These are phyloP conservation scores for Venustoraphidia nigricollis DNA, from an alignment of 2,888 invertebrate genomes.

Conservation along the genomic window DNA sequence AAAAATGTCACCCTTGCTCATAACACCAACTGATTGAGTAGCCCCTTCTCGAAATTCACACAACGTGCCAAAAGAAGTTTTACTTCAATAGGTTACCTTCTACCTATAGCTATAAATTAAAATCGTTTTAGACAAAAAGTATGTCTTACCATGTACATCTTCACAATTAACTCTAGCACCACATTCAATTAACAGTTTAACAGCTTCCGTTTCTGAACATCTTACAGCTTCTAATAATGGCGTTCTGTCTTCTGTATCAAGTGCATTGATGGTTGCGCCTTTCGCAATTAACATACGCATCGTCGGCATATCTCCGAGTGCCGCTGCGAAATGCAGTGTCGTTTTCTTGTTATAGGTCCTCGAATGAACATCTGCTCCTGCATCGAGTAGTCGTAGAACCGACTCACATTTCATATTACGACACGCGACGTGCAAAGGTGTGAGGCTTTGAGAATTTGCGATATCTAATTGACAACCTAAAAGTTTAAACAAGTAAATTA, in stretches of 20 bases:
- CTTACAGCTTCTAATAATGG: slow-evolving; percentile 30
- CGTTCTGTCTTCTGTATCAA: slow-evolving; percentile 29
- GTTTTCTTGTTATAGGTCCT: slow-evolving; percentile 30
- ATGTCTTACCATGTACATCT: slow-evolving; percentile 40
- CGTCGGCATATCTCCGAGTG: slow-evolving; percentile 20
- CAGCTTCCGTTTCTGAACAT: slow-evolving; percentile 26
- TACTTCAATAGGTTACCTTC: too few species aligned
- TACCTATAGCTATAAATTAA: slow-evolving; percentile 9
- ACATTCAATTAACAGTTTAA: slow-evolving; percentile 32
- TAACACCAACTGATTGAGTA: too few species aligned
- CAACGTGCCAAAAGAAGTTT: too few species aligned
- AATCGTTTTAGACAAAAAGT: slow-evolving; percentile 1
- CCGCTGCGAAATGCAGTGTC: slow-evolving; percentile 26
- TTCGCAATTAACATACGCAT: slow-evolving; percentile 23
- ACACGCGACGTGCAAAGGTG: slow-evolving; percentile 27
- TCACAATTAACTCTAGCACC: slow-evolving; percentile 52
- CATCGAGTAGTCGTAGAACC: slow-evolving; percentile 28
- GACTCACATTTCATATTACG: slow-evolving; percentile 20
- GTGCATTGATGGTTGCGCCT: slow-evolving; percentile 24
- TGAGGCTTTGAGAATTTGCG: slow-evolving; percentile 26
- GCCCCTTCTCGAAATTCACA: too few species aligned
- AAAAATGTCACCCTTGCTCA: too few species aligned
- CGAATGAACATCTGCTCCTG: slow-evolving; percentile 41
- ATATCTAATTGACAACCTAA: slow-evolving; percentile 20
- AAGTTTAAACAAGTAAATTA: too few species aligned